Evolutionary conservation across 2,888 invertebrate genomes (phyloP), one percentile per base, ranked within the genome.

Genomic region (Stramonita haemastoma): DNA sequence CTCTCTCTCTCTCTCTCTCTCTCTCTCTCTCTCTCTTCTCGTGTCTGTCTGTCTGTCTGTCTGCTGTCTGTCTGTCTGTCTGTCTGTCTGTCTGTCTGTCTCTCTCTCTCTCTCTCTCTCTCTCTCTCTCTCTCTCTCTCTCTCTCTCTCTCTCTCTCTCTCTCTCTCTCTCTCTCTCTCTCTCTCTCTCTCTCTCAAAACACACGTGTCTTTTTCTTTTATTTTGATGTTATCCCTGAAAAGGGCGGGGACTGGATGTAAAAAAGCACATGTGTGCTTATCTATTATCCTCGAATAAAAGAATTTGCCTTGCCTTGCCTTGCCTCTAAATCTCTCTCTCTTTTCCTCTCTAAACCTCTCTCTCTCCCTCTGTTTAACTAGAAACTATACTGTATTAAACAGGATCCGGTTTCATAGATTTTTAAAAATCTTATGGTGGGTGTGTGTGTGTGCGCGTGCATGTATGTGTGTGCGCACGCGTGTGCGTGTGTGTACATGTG

Each of bases 401-500:
- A 15, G 22, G 22, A 60, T 60, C 2, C 22, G 22, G 1, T 22
- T 15, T 22, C 60, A 60, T 8, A 60, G 13, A 60, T 15, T 60
- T 60, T 60, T 15, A 57, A 13, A 8, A 57, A 57, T 57, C 57
- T 13, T 8, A 60, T 19, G 13, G 81, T 81, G 81, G 36, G 81
- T 81, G 81, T 81, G 81, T 81, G 81, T 83, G 81, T 83, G 81
- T 81, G 34, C 36, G 81, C 36, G 36, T 36, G 36, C 22, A 22
- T 46, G 81, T 81, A 46, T 81, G 81, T 81, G 81, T 81, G 81
- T 81, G 81, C 46, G 81, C 46, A 22, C 46, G 81, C 46, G 81
- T 81, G 81, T 81, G 81, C 46, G 81, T 81, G 81, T 81, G 81
- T 81, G 81, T 46, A 34, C 34, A 34, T 79, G 79, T 79, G 79